A percentile compares a stretch with the other conserved stretches of the same genome.
These are phyloP conservation scores for Protonemura montana DNA, from an alignment of 2,888 invertebrate genomes.

Conservation along the genomic window DNA sequence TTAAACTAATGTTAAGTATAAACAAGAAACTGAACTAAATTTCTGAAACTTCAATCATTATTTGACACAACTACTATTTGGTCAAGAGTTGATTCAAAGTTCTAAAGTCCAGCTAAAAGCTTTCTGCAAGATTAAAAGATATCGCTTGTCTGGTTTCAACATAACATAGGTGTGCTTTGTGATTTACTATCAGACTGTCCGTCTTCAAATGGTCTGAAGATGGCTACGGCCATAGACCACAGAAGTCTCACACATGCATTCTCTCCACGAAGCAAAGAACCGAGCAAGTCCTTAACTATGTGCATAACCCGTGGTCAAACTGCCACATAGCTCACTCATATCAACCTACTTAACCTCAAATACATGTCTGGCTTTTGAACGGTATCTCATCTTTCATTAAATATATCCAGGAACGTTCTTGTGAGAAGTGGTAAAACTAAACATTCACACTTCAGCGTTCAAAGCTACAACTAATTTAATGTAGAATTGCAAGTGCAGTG, in stretches of 20 bases:
- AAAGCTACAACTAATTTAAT: too few species aligned
- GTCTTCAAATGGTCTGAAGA: neutral
- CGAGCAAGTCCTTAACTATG: neutral
- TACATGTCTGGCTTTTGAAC: neutral
- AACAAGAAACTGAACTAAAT: too few species aligned
- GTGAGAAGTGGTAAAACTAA: too few species aligned
- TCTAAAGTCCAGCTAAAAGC: neutral
- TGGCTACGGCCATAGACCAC: neutral
- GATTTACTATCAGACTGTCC: neutral
- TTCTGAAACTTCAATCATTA: neutral
- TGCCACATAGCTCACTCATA: too few species aligned
- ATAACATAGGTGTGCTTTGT: neutral
- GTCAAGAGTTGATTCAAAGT: neutral
- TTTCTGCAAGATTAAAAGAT: neutral
- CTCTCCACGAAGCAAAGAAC: too few species aligned
- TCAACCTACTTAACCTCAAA: neutral
- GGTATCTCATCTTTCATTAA: too few species aligned
- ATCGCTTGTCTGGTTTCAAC: neutral
- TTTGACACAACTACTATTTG: neutral
- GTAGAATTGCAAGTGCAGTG: too few species aligned
- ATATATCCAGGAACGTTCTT: too few species aligned
- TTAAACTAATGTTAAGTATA: too few species aligned
- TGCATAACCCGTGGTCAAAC: neutral
- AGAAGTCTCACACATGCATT: neutral
- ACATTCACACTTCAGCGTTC: too few species aligned